phyloP scores from a whole-genome alignment of 2,113 vertebrate species.

The Thinocorus orbignyianus region DNA sequence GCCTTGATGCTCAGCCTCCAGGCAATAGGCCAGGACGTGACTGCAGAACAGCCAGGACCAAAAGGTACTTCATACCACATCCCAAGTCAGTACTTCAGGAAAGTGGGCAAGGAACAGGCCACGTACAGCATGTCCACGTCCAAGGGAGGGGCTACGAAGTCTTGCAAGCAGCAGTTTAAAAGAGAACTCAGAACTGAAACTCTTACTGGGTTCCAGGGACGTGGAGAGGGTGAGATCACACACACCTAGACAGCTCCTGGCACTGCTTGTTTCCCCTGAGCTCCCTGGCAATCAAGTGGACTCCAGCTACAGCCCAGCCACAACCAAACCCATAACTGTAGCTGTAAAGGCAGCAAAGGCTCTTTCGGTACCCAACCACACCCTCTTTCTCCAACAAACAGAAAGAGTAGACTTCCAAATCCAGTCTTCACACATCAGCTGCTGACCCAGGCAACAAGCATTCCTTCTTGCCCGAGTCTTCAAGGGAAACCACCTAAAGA shows the following conservation, averaged over 20 bases:
- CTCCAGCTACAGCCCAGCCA: not conserved
- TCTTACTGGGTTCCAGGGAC: not conserved
- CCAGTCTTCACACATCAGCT: not conserved
- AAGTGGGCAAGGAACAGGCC: not conserved
- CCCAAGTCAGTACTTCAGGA: fast-evolving
- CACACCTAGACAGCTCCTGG: not conserved
- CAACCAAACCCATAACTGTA: not conserved
- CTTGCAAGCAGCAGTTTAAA: not conserved
- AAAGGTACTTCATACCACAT: not conserved
- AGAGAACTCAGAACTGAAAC: not conserved
- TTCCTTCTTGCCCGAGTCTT: not conserved
- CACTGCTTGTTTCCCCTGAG: not conserved
- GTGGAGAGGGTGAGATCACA: not conserved
- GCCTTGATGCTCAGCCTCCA: not conserved
- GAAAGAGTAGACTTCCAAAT: not conserved
- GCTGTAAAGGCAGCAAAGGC: not conserved
- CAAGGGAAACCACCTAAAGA: constrained; percentile 54
- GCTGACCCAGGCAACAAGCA: constrained; percentile 1
- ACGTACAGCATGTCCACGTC: too few species aligned
- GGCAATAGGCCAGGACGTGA: not conserved
- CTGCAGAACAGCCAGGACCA: not conserved
- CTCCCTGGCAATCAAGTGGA: not conserved
- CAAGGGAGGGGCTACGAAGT: not conserved
- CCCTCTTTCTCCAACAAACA: not conserved
- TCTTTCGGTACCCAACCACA: not conserved